Evolutionary conservation across 2,888 invertebrate species (phyloP), one percentile per base, ranked within the genome.

Genomic region (Lutraria lutraria): DNA sequence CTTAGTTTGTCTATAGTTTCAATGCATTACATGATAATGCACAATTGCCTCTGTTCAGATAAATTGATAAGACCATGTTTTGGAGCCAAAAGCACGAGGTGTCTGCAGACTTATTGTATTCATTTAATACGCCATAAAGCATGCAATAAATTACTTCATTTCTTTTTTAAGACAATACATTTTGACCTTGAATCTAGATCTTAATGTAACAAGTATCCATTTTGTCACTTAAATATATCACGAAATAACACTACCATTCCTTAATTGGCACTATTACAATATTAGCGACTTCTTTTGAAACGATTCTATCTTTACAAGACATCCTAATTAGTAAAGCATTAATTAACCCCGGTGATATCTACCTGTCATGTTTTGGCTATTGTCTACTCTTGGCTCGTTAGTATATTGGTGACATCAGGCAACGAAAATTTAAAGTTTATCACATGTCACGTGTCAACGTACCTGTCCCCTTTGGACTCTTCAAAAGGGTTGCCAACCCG

Each of bases 401-500:
- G 31, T 76, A 76, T 31, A 25, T 21, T 16, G 13, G 76, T 76
- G 76, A 76, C 76, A 76, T 34, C 16, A 19, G 31, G 31, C 76
- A 76, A 76, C 16, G 13, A 76, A 34, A 34, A 31, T 76, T 31
- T 76, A 34, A 31, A 34, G 76, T 31, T 76, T 76, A 76, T 76
- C 76, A 76, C 31, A 76, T 76, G 76, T 76, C 76, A 76, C 52
- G 21, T 76, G 76, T 54, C 84, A 76, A 76, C 76, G 12, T 76
- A 21, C 25, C 84, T 72, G 76, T 53, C 84, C 76, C 76, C 52
- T 76, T 29, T 31, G 54, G 84, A 84, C 84, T 54, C 72, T 53
- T 72, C 76, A 31, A 54, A 54, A 84, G 53, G 53, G 29, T 84
- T 84, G 84, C 84, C 84, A 84, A 54, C 52, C 72, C 84, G 31